These are phyloP conservation scores for Branchellion lobata DNA, from an alignment of 2,888 invertebrate genomes.

Conservation along the genomic window DNA sequence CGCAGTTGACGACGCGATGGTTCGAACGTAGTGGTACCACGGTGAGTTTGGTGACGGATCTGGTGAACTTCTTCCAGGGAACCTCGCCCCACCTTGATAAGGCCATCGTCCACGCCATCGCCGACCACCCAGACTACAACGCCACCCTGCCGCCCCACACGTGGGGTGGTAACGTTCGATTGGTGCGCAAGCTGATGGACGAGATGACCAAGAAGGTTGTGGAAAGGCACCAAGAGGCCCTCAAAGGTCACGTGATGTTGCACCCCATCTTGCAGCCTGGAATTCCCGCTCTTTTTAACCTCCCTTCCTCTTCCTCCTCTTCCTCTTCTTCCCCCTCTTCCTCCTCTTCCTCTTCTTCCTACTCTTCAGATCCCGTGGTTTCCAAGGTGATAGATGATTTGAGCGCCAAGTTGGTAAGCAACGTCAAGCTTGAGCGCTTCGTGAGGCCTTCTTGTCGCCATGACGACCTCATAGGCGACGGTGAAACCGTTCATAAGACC, in stretches of 20 bases:
- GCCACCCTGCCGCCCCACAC: background rate
- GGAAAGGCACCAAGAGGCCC: background rate
- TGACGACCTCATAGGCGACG: background rate
- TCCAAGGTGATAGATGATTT: background rate
- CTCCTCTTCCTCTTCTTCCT: too few species aligned
- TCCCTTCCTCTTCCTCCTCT: too few species aligned
- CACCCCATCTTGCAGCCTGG: background rate
- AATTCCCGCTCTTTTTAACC: background rate
- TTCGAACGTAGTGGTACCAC: too few species aligned
- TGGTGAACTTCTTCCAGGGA: background rate
- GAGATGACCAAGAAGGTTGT: background rate
- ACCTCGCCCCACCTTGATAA: background rate
- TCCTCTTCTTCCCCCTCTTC: too few species aligned
- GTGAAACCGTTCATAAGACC: background rate
- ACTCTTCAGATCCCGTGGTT: too few species aligned
- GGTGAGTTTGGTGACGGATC: background rate
- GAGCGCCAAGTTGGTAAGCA: background rate
- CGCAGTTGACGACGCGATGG: slow-evolving; percentile 20
- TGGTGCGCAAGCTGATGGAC: background rate
- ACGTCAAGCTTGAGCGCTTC: background rate
- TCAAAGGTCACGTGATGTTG: background rate
- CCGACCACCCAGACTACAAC: slow-evolving; percentile 29
- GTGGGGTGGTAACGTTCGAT: slow-evolving; percentile 28
- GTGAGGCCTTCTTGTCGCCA: background rate
- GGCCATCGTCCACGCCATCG: slow-evolving; percentile 3